Percentiles rank a stretch among this genome's conserved stretches.
phyloP scores from a whole-genome alignment of 2,113 vertebrate species.

The Atlantisia rogersi region DNA sequence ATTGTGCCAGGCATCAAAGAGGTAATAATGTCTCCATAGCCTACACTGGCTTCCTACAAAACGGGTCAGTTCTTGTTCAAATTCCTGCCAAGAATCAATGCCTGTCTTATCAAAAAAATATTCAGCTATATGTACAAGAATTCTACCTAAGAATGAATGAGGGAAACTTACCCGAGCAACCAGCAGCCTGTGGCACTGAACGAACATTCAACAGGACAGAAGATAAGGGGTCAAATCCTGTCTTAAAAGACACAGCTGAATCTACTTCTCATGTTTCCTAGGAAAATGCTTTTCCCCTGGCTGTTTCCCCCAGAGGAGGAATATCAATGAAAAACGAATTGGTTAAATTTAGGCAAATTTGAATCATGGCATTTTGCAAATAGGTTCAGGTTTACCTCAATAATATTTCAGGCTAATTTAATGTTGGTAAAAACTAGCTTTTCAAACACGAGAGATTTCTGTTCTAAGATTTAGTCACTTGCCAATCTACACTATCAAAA shows the following conservation, averaged over 20 bases:
- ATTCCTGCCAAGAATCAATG: background rate
- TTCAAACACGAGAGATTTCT: background rate
- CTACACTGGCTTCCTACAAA: background rate
- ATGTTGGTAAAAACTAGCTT: background rate
- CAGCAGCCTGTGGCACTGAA: background rate
- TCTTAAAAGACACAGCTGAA: background rate
- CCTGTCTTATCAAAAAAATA: background rate
- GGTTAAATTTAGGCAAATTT: background rate
- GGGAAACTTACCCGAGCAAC: background rate
- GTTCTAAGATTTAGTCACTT: background rate
- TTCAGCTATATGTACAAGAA: background rate
- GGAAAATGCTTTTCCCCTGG: background rate
- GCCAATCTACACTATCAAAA: background rate
- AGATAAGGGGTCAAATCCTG: background rate
- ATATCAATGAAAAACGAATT: background rate
- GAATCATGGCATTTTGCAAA: background rate
- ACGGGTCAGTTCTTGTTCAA: background rate
- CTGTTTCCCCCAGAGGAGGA: background rate
- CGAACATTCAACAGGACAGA: background rate
- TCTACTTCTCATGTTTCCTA: background rate
- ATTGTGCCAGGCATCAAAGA: background rate
- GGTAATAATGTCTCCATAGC: background rate
- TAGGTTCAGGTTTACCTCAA: background rate
- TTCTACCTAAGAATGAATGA: background rate
- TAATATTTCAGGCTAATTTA: background rate